Base-by-base conservation (phyloP, 2,113 vertebrate species). In the Laterallus jamaicensis region DNA sequence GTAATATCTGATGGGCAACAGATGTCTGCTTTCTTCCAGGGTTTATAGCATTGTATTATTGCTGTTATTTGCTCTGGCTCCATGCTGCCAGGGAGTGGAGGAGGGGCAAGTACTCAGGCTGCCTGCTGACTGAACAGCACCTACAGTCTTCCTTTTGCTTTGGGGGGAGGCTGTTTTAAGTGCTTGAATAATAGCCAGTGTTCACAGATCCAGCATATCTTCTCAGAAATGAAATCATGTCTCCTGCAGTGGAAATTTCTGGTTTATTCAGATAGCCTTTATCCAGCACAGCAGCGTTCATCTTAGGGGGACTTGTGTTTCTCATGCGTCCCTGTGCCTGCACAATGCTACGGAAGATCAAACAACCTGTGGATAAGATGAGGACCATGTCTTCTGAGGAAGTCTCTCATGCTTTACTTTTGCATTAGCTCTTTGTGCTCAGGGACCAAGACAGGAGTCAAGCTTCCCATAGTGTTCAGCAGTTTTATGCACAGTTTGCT, bases 1-100 rank as follows among this genome's bases (percentile, higher is more conserved):
- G 93, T 68, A 93, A 90, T 95, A 96, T 91, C 96, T 97, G 96
- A 97, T 86, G 92, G 93, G 75, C 88, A 93, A 60, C 95, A 96
- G 93, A 95, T 95, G 95, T 88, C 91, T 85, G 68, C 78, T 80
- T 82, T 70, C 84, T 96, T 52, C 44, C 77, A 75, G 95, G 37
- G 54, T 73, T 96, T 95, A 54, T 92, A 82, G 93, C 58, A 39
- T 10, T 47, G 44, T 70, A 0, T 91, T 95, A 83, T 78, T 90
- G 75, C 93, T 87, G 71, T 71, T 95, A 79, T 95, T 95, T 95
- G 90, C 93, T 95, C 82, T 82, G 93, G 86, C 70, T 96, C 83
- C 80, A 4, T 5, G 78, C 91, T 93, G 94, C 81, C 50, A 40
- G 91, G 50, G n/a, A 25, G 15, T 2, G 73, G 76, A 93, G 88